These are phyloP conservation scores for Antigone vipio DNA, from an alignment of 2,113 vertebrate genomes.

Conservation along the genomic window DNA sequence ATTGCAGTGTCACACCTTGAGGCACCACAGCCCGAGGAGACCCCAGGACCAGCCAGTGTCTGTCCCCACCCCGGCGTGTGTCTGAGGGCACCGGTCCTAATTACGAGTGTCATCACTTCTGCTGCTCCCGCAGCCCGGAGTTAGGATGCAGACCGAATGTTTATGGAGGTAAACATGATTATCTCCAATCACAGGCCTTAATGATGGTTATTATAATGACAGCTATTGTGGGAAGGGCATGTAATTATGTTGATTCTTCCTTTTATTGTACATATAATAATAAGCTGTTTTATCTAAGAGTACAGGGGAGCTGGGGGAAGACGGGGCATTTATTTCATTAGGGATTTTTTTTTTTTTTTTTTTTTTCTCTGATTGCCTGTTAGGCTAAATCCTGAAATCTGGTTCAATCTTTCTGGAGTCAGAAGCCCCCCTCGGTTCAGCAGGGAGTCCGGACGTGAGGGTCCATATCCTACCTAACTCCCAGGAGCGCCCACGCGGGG, in stretches of 20 bases:
- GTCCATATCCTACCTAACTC: not conserved
- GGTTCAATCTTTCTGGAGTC: not conserved
- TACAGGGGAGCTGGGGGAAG: not conserved
- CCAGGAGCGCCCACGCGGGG: not conserved
- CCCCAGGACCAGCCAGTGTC: not conserved
- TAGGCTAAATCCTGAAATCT: not conserved
- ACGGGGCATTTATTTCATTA: slow-evolving; percentile 47
- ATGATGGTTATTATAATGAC: slow-evolving; percentile 64
- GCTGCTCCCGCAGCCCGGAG: not conserved
- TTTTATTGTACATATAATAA: slow-evolving; percentile 60
- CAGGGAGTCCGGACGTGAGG: not conserved
- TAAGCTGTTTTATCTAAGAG: slow-evolving; percentile 46
- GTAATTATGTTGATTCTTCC: slow-evolving; percentile 68
- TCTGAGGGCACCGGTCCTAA: not conserved
- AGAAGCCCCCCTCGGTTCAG: not conserved
- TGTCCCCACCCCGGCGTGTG: rapidly evolving
- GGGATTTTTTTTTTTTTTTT: not conserved
- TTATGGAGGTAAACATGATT: slow-evolving; percentile 66
- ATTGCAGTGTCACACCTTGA: not conserved
- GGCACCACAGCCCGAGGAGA: not conserved
- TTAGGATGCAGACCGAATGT: slow-evolving; percentile 28
- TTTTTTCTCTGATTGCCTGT: not conserved
- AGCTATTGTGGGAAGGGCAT: slow-evolving; percentile 54
- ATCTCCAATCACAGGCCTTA: slow-evolving; percentile 64
- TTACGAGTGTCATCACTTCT: not conserved